Percentiles rank a stretch among this genome's conserved stretches.
phyloP scores from a whole-genome alignment of 2,113 vertebrate genomes.

The Halichoerus grypus region DNA sequence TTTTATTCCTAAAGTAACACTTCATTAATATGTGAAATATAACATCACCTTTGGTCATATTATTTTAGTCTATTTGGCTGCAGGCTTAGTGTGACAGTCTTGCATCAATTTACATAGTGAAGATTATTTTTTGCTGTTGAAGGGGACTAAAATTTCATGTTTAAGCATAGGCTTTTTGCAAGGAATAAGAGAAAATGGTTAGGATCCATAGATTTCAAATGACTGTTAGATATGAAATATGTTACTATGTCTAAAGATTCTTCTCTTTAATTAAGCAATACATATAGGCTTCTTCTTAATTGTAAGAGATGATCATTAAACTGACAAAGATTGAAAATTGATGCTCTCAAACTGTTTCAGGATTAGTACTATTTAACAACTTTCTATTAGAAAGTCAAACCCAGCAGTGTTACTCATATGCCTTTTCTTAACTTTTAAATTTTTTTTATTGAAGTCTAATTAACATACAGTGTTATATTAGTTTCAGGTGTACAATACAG shows the following conservation, averaged over 20 bases:
- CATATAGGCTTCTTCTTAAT: conserved; percentile 13
- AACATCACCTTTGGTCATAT: conserved; percentile 64
- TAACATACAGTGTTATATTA: not conserved
- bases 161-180: conserved; percentile 52
- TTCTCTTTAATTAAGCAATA: conserved; percentile 50
- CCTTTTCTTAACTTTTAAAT: not conserved
- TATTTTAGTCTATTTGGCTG: conserved; percentile 57
- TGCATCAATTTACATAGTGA: conserved; percentile 41
- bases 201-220: conserved; percentile 35
- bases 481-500: not conserved
- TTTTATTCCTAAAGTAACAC: conserved; percentile 60
- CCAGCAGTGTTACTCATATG: not conserved
- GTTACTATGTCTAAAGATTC: not conserved
- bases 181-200: not conserved
- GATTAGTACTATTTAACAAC: conserved; percentile 49
- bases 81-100: conserved; percentile 28
- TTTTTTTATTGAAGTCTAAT: not conserved
- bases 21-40: conserved; percentile 69
- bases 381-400: not conserved
- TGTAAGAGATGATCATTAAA: conserved; percentile 53
- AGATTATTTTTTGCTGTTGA: conserved; percentile 42
- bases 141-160: conserved; percentile 51
- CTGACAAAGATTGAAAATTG: conserved; percentile 41
- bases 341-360: conserved; percentile 5
- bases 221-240: conserved; percentile 34